These are phyloP conservation scores for Anthonomus grandis DNA, from an alignment of 1,140 invertebrate species.

Conservation along the genomic window DNA sequence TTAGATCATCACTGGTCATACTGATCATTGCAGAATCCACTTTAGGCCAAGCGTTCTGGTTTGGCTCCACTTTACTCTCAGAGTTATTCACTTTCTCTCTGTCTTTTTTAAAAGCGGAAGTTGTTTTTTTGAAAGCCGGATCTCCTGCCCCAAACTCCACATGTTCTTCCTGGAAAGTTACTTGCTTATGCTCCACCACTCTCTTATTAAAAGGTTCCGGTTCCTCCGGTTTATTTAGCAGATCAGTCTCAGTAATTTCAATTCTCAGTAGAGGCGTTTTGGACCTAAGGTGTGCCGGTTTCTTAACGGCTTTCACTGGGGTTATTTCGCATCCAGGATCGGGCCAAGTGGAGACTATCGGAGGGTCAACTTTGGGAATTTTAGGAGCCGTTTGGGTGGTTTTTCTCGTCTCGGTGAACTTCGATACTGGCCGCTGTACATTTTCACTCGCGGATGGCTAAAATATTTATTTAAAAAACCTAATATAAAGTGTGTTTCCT, in stretches of 20 bases:
- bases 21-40: neutral
- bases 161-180: conserved; percentile 1
- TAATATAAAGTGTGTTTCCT: conserved; percentile 7
- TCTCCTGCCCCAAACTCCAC: neutral
- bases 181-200: conserved; percentile 26
- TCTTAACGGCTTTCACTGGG: conserved; percentile 35
- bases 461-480: no score
- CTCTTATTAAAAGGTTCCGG: conserved; percentile 15
- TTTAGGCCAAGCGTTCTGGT: conserved; percentile 10
- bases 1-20: conserved; percentile 34
- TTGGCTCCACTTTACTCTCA: conserved; percentile 5
- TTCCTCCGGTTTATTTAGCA: conserved; percentile 2
- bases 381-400: conserved; percentile 11
- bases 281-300: conserved; percentile 40
- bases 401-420: conserved; percentile 38
- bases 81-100: conserved; percentile 8
- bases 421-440: conserved; percentile 40
- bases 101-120: conserved; percentile 24
- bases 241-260: conserved; percentile 31
- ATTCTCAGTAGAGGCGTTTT: conserved; percentile 40
- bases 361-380: conserved; percentile 17
- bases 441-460: no score
- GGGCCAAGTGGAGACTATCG: conserved; percentile 22
- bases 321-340: conserved; percentile 26
- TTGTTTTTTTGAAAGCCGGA: neutral